Conservation (phyloP, 2,113 vertebrate genomes). For the Paradoxurus hermaphroditus region DNA sequence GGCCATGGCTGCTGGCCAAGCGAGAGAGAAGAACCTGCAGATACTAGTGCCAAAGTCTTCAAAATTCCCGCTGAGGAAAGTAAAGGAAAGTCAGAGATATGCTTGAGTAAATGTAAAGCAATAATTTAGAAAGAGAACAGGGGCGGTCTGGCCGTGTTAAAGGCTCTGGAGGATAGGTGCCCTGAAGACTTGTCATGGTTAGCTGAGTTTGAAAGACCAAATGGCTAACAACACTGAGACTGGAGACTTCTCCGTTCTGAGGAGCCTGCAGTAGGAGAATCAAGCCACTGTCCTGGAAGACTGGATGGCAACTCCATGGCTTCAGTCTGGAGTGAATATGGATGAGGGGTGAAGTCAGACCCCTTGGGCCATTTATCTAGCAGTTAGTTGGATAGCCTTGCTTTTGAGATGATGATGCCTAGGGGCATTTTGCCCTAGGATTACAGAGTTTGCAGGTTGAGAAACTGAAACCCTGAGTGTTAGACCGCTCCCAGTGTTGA, state of each 20-base stretch:
- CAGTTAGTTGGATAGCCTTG: not conserved
- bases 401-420: not conserved
- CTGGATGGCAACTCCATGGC: conserved; percentile 89
- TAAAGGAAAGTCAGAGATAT: conserved; percentile 85
- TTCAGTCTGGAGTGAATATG: conserved; percentile 89
- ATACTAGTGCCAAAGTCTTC: conserved; percentile 82
- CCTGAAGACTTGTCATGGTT: conserved; percentile 84
- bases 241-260: conserved; percentile 89
- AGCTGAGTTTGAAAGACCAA: conserved; percentile 88
- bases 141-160: conserved; percentile 88
- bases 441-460: not conserved
- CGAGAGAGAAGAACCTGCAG: conserved; percentile 77
- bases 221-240: conserved; percentile 89
- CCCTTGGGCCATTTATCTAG: not conserved
- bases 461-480: not conserved
- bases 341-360: not conserved
- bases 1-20: conserved; percentile 74
- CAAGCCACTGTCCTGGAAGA: conserved; percentile 87
- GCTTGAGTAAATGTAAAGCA: conserved; percentile 85
- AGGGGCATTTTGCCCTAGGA: not conserved
- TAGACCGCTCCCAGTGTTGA: not conserved
- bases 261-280: conserved; percentile 83
- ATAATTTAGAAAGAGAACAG: conserved; percentile 86
- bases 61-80: conserved; percentile 82
- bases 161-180: conserved; percentile 90